Conservation (phyloP, 2,888 invertebrate genomes). For the Cylloceria caligata region DNA sequence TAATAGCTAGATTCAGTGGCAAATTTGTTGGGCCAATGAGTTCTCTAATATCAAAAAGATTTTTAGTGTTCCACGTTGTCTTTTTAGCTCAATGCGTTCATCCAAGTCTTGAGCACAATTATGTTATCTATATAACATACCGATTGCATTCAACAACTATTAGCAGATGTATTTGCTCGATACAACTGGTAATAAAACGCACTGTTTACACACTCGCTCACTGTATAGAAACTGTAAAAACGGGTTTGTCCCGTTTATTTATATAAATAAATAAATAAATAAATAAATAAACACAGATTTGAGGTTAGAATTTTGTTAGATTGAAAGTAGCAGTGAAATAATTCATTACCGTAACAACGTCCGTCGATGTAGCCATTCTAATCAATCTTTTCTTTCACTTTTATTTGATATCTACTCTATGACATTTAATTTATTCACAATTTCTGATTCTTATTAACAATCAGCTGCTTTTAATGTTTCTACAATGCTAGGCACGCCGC, state of each 20-base stretch:
- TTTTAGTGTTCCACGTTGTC: neutral
- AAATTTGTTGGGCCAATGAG: too few relatives aligned
- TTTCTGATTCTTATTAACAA: slow-evolving; percentile 15
- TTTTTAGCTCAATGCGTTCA: too few relatives aligned
- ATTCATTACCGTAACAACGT: slow-evolving; percentile 80
- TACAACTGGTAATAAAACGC: too few relatives aligned
- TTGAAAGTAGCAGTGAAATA: slow-evolving; percentile 22
- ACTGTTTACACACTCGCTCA: too few relatives aligned
- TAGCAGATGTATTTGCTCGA: too few relatives aligned
- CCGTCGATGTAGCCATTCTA: slow-evolving; percentile 79
- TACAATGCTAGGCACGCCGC: neutral
- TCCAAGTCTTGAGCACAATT: too few relatives aligned
- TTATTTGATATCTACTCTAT: neutral
- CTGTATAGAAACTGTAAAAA: too few relatives aligned
- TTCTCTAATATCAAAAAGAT: too few relatives aligned
- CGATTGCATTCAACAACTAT: too few relatives aligned
- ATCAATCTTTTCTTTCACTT: slow-evolving; percentile 24
- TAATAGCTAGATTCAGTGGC: too few relatives aligned
- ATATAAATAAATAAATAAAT: neutral
- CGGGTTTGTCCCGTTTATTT: too few relatives aligned
- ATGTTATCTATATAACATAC: too few relatives aligned
- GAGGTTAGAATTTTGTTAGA: slow-evolving; percentile 36
- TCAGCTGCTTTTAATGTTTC: neutral
- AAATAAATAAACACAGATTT: neutral
- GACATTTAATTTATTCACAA: slow-evolving; percentile 41